Evolutionary conservation across 2,797 vertebrate species (phyloP), one percentile per base, ranked within the genome.

Genomic region (Myripristis murdjan): DNA sequence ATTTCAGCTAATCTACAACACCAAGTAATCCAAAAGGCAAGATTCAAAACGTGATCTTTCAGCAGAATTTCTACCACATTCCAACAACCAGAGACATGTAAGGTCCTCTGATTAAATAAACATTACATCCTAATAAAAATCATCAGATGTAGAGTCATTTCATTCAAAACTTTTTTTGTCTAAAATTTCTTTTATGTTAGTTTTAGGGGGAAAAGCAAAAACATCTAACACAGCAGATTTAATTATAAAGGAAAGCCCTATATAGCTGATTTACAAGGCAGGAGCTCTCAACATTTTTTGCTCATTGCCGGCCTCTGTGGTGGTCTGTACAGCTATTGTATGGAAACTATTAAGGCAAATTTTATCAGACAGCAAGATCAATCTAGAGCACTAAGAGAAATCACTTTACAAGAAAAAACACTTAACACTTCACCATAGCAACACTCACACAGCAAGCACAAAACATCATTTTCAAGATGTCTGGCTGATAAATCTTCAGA

Each of bases 371-470:
- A 95, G 94, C 95, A 95, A 95, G 94, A 94, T 95, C 93, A 95
- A 94, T 93, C 94, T 94, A 96, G 94, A 79, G 84, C 82, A 94
- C 95, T 93, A 92, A 91, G 93, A 96, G 90, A 88, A 88, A 91
- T 83, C 93, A 94, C 95, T 95, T 93, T 94, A 96, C 94, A 94
- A 95, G 69, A 95, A 95, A 91, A 95, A 92, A 96, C 94, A 93
- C 87, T 81, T 87, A 94, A 97, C 96, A 96, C 95, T 89, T 96
- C 95, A 95, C 94, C 93, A 95, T 92, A 95, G 95, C 95, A 94
- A 97, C 96, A 97, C 95, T 95, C 96, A 95, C 96, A 97, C 96
- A 89, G 96, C 97, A 97, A 98, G 96, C 97, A 96, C 95, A 94
- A 96, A 95, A 95, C 93, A 95, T 91, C 85, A 73, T 91, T 91